Evolutionary conservation across 2,113 vertebrate species (phyloP).

Genomic region (Hydrochoerus hydrochaeris): DNA sequence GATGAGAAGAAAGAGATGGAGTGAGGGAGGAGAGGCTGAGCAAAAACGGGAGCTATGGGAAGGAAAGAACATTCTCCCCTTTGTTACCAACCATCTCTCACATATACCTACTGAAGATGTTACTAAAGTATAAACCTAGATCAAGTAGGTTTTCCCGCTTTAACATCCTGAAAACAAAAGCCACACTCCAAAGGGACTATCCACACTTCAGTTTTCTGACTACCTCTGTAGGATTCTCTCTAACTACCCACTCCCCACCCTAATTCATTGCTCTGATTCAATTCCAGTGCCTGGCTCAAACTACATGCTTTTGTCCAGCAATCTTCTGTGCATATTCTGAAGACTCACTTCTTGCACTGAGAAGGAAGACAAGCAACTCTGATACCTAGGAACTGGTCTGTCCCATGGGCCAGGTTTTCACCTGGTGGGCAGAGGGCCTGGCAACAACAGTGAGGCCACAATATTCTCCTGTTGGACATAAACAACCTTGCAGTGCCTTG

Average conservation of each 20-base stretch:
- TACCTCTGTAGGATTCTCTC: neutral
- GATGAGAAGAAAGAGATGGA: fast-evolving
- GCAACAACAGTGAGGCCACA: neutral
- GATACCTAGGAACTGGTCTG: neutral
- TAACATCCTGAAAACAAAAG: neutral
- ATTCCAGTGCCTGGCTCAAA: neutral
- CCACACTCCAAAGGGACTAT: neutral
- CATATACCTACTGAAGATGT: fast-evolving
- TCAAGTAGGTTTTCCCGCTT: neutral
- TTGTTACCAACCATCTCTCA: neutral
- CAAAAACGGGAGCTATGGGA: too few species aligned
- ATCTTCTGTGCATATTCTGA: neutral
- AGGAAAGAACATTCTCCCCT: neutral
- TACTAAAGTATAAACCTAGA: neutral
- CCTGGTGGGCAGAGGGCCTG: neutral
- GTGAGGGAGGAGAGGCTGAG: neutral
- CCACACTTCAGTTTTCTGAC: neutral
- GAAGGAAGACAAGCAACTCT: neutral
- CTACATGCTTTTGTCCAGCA: neutral
- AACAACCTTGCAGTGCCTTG: too few species aligned
- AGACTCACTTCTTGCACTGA: neutral
- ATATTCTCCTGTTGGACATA: neutral
- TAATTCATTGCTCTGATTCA: neutral
- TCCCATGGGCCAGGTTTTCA: neutral
- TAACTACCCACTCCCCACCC: neutral